A percentile compares a stretch with the other conserved stretches of the same genome.
Conservation (phyloP, 2,888 invertebrate species). For the Magallana nippona region DNA sequence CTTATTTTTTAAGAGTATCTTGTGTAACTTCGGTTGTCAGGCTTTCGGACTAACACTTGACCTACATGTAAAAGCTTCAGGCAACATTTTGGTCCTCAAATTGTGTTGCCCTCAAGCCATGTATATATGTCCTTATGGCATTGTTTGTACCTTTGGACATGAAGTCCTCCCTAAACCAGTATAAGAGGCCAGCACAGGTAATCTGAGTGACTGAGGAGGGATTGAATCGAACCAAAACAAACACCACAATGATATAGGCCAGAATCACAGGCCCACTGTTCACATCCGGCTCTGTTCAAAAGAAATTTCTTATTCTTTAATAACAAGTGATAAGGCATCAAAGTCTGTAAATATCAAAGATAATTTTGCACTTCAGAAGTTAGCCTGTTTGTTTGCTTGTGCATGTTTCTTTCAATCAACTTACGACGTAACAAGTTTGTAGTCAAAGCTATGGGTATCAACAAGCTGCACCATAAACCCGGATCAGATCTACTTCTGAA, state of each 20-base stretch:
- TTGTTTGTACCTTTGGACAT: conserved; percentile 41
- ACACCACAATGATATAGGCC: conserved; percentile 32
- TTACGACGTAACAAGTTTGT: neutral
- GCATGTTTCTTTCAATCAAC: neutral
- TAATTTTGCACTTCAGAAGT: no score
- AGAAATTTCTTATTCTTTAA: neutral
- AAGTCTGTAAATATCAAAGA: no score
- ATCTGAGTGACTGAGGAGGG: conserved; percentile 48
- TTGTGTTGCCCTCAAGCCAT: no score
- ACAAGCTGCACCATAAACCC: conserved; percentile 36
- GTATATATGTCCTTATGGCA: no score
- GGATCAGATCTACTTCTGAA: conserved; percentile 6
- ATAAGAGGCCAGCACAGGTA: conserved; percentile 39
- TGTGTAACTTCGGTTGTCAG: no score
- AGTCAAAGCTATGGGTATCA: conserved; percentile 33
- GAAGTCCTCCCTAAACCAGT: conserved; percentile 43
- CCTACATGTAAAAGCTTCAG: no score
- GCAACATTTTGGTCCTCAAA: no score
- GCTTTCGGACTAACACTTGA: no score
- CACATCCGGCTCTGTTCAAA: neutral
- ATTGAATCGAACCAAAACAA: conserved; percentile 46
- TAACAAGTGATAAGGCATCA: no score
- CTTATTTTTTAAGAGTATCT: no score
- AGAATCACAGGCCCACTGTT: conserved; percentile 21
- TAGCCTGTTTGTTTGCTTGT: neutral